Evolutionary conservation across 2,888 invertebrate species (phyloP), one percentile per base, ranked within the genome.

Genomic region (Stenurella melanura): DNA sequence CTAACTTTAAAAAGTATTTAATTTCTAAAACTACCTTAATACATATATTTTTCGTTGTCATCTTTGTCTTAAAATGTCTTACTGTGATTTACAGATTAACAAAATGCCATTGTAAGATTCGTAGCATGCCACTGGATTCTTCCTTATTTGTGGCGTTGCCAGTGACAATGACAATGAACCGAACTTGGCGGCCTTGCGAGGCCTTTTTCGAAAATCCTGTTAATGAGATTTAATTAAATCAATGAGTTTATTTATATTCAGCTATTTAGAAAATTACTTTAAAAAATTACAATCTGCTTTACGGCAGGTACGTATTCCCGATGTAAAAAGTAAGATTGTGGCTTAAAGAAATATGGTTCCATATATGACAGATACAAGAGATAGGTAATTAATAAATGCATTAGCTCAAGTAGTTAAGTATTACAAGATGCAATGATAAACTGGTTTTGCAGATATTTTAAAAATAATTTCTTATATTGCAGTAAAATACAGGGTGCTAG

Each of bases 191-290:
- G 66, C 80, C 80, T 80, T 78, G 80, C 58, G 42, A 68, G 77
- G 74, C 80, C 80, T 77, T 80, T 80, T 78, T 72, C 54, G 80
- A 78, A 77, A 73, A 80, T 77, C 76, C 66, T 70, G 76, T 73
- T 76, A 80, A 80, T 78, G 78, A 78, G 78, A 79, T 74, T 75
- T 75, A 80, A 77, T 78, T 75, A 81, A 81, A 78, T 80, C 81
- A 77, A 81, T 80, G 80, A 77, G 80, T 77, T 38, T 18, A 42
- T 64, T 64, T 64, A 19, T 64, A 64, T 64, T 64, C 64, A 42
- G 21, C 18, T 7, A 42, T 64, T 64, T 19, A 18, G 64, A 19
- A 64, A 42, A 79, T 79, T 76, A 70, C 54, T 70, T 75, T 50
- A 50, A 50, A 42, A 50, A 50, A 50, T 9, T 50, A n/a, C 15